phyloP scores from a whole-genome alignment of 2,888 invertebrate species.

The Microctonus aethiopoides region DNA sequence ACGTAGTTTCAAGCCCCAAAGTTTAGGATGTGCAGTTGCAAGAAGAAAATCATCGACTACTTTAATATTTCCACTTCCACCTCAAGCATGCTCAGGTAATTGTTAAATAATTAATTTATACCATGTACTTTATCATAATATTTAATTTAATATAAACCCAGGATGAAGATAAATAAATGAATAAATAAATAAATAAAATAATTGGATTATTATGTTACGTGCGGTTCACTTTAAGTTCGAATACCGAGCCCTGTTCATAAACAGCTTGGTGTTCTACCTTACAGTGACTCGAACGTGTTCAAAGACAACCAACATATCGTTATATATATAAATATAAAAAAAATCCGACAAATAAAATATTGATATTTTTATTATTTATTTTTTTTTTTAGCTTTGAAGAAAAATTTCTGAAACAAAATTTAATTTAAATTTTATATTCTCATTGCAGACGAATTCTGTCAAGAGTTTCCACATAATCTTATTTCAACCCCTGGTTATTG shows the following conservation, averaged over 20 bases:
- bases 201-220: slow-evolving; percentile 58
- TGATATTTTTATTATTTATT: neutral
- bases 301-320: neutral
- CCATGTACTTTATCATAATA: neutral
- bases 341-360: neutral
- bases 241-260: slow-evolving; percentile 83
- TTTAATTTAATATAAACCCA: neutral
- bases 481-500: slow-evolving; percentile 94
- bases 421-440: slow-evolving; percentile 50
- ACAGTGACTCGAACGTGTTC: slow-evolving; percentile 83
- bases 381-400: neutral
- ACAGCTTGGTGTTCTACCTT: slow-evolving; percentile 97
- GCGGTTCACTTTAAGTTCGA: slow-evolving; percentile 91
- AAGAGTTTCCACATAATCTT: slow-evolving; percentile 91
- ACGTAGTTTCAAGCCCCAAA: slow-evolving; percentile 95
- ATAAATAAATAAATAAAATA: too few relatives aligned
- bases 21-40: slow-evolving; percentile 93
- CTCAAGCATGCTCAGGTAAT: slow-evolving; percentile 93
- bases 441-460: slow-evolving; percentile 87
- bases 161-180: neutral
- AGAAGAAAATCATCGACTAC: slow-evolving; percentile 93
- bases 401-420: neutral
- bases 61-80: slow-evolving; percentile 91
- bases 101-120: too few relatives aligned
- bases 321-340: neutral